These are phyloP conservation scores for Catostylus mosaicus DNA, from an alignment of 30 jellyfish, hydroid and myxozoan genomes.

Conservation along the genomic window DNA sequence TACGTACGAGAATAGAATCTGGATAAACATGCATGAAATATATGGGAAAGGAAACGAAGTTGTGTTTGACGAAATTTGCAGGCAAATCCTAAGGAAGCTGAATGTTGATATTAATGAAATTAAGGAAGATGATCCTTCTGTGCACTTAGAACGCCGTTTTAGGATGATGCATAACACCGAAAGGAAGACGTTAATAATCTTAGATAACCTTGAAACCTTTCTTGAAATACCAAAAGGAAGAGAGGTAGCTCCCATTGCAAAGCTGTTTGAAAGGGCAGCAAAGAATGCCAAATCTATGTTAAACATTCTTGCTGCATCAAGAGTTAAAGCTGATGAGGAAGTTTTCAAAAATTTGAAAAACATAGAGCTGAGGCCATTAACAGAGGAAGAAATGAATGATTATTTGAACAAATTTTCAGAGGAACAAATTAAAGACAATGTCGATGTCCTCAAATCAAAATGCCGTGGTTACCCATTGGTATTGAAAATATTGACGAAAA, in stretches of 20 bases:
- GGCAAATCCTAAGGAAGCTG: not conserved
- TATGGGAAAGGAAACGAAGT: not conserved
- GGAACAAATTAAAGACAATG: not conserved
- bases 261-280: not conserved
- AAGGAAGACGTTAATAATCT: not conserved
- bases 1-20: not conserved
- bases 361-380: not conserved
- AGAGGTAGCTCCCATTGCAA: not conserved
- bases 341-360: not conserved
- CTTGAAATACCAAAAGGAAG: not conserved
- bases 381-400: not conserved
- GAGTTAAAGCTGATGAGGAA: not conserved
- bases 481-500: not conserved
- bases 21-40: slow-evolving; percentile 1
- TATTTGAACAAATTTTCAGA: not conserved
- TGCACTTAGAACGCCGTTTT: not conserved
- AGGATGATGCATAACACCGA: not conserved
- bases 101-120: not conserved
- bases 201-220: not conserved
- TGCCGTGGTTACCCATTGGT: not conserved
- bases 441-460: not conserved
- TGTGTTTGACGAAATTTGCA: not conserved
- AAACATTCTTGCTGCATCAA: not conserved
- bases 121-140: not conserved
- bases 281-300: not conserved